Percentiles rank a stretch among this genome's conserved stretches.
phyloP scores from a whole-genome alignment of 2,888 invertebrate species.

The Machimus rusticus region DNA sequence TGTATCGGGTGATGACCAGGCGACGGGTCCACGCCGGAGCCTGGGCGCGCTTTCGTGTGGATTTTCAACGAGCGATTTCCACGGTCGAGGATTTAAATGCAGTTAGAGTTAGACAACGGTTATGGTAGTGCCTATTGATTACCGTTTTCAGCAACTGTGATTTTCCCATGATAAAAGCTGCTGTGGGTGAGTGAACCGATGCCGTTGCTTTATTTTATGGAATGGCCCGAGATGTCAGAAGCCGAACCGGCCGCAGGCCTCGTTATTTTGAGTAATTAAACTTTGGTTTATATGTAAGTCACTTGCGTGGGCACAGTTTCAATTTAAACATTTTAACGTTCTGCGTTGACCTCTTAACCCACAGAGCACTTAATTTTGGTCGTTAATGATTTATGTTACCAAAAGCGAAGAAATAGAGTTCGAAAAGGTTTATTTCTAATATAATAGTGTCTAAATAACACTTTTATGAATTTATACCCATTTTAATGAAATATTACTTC shows the following conservation, averaged over 20 bases:
- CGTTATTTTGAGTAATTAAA: neutral
- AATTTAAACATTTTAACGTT: neutral
- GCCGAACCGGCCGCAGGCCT: neutral
- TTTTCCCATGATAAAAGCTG: neutral
- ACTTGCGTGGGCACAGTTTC: neutral
- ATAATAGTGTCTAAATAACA: no score
- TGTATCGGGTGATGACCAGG: neutral
- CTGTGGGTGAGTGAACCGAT: neutral
- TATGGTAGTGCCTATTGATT: neutral
- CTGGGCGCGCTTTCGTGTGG: neutral
- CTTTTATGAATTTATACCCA: no score
- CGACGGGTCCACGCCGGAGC: neutral
- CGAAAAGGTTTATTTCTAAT: no score
- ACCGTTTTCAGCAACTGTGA: neutral
- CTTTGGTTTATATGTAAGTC: neutral
- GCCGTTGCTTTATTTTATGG: neutral
- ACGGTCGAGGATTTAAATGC: neutral
- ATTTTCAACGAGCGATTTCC: neutral
- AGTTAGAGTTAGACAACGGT: neutral
- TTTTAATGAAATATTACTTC: no score
- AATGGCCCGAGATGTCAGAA: neutral
- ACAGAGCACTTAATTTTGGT: neutral
- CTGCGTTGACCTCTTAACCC: neutral
- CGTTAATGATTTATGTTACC: neutral
- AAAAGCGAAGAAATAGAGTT: no score